These are phyloP conservation scores for Agriopis leucophaearia DNA, from an alignment of 2,888 invertebrate species.

Conservation along the genomic window DNA sequence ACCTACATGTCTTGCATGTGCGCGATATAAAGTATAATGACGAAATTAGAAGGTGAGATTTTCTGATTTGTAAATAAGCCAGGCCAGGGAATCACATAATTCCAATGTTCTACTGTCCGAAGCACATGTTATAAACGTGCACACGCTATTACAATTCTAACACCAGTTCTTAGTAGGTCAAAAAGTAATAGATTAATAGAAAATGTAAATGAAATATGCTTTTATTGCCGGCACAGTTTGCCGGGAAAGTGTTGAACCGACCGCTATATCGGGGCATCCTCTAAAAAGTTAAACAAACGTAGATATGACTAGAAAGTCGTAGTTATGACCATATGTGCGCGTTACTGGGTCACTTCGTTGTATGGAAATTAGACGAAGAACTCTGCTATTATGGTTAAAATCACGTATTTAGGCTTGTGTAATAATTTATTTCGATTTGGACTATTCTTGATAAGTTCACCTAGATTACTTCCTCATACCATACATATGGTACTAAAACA, in stretches of 20 bases:
- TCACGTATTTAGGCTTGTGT: neutral
- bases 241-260: slow-evolving; percentile 23
- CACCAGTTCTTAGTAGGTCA: slow-evolving; percentile 11
- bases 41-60: too few species aligned
- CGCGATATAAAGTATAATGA: too few species aligned
- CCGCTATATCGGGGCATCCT: slow-evolving; percentile 16
- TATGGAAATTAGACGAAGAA: slow-evolving; percentile 15
- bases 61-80: too few species aligned
- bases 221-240: slow-evolving; percentile 26
- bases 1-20: too few species aligned
- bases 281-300: slow-evolving; percentile 24
- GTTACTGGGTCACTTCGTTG: slow-evolving; percentile 20
- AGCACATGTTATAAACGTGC: neutral
- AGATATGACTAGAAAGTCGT: slow-evolving; percentile 18
- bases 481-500: too few species aligned
- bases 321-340: slow-evolving; percentile 15
- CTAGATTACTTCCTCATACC: too few species aligned
- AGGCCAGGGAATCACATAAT: neutral
- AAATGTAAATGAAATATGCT: slow-evolving; percentile 21
- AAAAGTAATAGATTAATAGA: slow-evolving; percentile 24
- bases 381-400: slow-evolving; percentile 5
- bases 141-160: neutral
- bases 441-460: too few species aligned
- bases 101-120: neutral
- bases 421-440: neutral